A percentile compares a stretch with the other conserved stretches of the same genome.
These are phyloP conservation scores for Tetraneura akinire DNA, from an alignment of 1,140 invertebrate species.

Conservation along the genomic window DNA sequence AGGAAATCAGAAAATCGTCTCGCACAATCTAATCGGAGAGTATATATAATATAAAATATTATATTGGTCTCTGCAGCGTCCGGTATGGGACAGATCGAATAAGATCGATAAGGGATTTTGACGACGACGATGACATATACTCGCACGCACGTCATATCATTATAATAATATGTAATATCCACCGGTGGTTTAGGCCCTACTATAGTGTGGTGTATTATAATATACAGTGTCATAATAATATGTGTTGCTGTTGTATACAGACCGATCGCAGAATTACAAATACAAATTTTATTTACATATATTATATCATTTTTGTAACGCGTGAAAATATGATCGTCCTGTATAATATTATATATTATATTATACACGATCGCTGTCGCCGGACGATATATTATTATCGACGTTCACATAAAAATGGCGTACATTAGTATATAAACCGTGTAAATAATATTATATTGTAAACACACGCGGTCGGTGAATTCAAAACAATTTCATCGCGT, in stretches of 20 bases:
- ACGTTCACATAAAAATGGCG: neutral
- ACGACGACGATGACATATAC: neutral
- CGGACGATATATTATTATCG: neutral
- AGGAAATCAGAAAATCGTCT: conserved; percentile 22
- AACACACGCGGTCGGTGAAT: neutral
- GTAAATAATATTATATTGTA: neutral
- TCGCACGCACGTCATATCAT: too few relatives aligned
- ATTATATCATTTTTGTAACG: neutral
- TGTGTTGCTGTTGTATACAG: too few relatives aligned
- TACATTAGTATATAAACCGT: neutral
- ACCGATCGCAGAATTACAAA: too few relatives aligned
- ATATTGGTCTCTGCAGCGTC: neutral
- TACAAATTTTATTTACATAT: too few relatives aligned
- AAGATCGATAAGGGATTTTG: conserved; percentile 27
- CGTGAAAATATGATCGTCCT: neutral
- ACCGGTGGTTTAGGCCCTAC: neutral
- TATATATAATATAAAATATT: too few relatives aligned
- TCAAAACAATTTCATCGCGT: conserved; percentile 5
- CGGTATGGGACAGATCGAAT: neutral
- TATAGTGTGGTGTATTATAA: neutral
- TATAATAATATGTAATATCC: too few relatives aligned
- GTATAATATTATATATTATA: neutral
- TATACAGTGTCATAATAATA: too few relatives aligned
- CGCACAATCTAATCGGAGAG: conserved; percentile 7
- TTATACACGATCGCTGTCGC: neutral